Conservation (phyloP, 2,888 invertebrate genomes). For the Cheilosia pagana region DNA sequence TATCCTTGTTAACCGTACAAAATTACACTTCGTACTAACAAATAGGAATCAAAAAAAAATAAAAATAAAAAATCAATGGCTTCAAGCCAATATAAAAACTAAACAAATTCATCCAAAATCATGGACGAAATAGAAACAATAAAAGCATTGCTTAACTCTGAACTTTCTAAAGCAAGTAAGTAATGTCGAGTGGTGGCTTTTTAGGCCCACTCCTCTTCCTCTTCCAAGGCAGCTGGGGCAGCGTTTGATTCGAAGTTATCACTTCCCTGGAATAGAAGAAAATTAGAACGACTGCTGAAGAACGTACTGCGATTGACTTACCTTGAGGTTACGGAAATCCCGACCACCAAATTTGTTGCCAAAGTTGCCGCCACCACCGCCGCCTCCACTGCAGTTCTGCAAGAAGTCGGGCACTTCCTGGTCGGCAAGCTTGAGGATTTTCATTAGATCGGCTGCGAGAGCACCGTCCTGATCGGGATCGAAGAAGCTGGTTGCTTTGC, state of each 20-base stretch:
- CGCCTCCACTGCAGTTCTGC: constrained; percentile 84
- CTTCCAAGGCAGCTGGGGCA: constrained; percentile 76
- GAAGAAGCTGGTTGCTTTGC: constrained; percentile 94
- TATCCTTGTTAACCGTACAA: constrained; percentile 22
- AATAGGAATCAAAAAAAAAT: constrained; percentile 24
- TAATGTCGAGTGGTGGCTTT: neutral
- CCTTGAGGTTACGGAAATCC: constrained; percentile 85
- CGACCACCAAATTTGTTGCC: constrained; percentile 87
- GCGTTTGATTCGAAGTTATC: constrained; percentile 69
- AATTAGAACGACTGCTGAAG: neutral
- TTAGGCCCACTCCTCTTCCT: constrained; percentile 77
- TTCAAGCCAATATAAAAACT: constrained; percentile 39
- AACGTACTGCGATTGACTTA: constrained; percentile 15
- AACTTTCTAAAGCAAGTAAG: constrained; percentile 16
- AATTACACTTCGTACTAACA: constrained; percentile 35
- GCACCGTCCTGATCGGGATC: constrained; percentile 87
- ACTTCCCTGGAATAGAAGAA: constrained; percentile 61
- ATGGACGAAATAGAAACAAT: neutral
- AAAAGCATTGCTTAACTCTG: constrained; percentile 19
- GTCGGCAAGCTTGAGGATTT: constrained; percentile 90
- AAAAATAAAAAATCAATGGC: constrained; percentile 26
- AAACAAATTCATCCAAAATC: constrained; percentile 6
- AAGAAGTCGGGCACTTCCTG: constrained; percentile 93
- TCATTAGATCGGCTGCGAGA: constrained; percentile 87
- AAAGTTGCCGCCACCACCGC: constrained; percentile 78